phyloP scores from a whole-genome alignment of 2,888 invertebrate species.

The Anticlea derivata region DNA sequence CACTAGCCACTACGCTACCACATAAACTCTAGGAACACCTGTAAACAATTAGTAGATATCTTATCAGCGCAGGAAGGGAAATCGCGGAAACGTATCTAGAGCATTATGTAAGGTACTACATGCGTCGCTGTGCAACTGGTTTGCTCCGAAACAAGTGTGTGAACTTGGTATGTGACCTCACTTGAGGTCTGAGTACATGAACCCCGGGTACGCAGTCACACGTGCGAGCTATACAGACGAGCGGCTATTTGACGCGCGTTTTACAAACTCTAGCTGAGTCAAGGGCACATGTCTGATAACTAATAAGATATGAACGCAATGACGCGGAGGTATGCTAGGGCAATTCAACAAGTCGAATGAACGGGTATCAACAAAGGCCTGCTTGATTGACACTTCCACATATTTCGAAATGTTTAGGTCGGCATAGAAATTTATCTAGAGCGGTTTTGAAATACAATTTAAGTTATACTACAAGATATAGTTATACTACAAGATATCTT shows the following conservation, averaged over 20 bases:
- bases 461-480: no score
- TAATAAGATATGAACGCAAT: slow-evolving; percentile 4
- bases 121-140: slow-evolving; percentile 52
- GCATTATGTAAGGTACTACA: slow-evolving; percentile 41
- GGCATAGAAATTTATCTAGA: background rate
- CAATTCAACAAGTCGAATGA: slow-evolving; percentile 5
- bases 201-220: slow-evolving; percentile 51
- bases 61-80: slow-evolving; percentile 46
- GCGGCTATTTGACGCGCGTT: slow-evolving; percentile 3
- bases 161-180: slow-evolving; percentile 79
- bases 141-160: slow-evolving; percentile 63
- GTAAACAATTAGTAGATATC: slow-evolving; percentile 25
- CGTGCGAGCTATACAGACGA: slow-evolving; percentile 49
- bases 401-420: slow-evolving; percentile 4
- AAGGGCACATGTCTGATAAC: slow-evolving; percentile 10
- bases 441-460: slow-evolving; percentile 1
- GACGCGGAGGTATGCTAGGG: slow-evolving; percentile 9
- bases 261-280: background rate
- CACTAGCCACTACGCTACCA: background rate
- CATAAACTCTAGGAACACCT: slow-evolving; percentile 18
- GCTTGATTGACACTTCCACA: slow-evolving; percentile 18
- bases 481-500: no score
- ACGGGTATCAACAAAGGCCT: slow-evolving; percentile 8
- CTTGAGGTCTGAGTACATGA: slow-evolving; percentile 58
- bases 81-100: slow-evolving; percentile 42